phyloP scores from a whole-genome alignment of 2,113 vertebrate species.

The Crocuta crocuta region DNA sequence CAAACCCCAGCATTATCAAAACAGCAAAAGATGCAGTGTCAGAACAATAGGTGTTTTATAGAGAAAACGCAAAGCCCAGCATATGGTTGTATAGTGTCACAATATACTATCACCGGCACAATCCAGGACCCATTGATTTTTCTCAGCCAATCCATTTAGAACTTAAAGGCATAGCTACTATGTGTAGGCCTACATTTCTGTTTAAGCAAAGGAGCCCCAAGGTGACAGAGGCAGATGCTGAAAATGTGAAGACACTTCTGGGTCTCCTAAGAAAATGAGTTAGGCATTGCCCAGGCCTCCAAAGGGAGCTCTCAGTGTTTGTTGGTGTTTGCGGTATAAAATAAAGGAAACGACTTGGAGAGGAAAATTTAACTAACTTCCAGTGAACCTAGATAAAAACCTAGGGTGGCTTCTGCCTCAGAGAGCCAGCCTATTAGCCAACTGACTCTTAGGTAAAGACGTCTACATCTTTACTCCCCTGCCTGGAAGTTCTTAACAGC shows the following conservation, averaged over 20 bases:
- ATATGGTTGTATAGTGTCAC: background rate
- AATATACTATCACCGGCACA: constrained; percentile 12
- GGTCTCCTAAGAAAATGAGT: constrained; percentile 41
- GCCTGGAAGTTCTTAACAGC: background rate
- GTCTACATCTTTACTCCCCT: background rate
- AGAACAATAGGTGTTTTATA: constrained; percentile 32
- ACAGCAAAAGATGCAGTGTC: background rate
- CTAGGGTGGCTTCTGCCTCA: background rate
- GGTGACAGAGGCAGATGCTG: background rate
- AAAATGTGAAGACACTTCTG: constrained; percentile 1
- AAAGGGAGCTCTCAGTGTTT: background rate
- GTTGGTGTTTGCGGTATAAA: background rate
- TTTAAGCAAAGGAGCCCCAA: constrained; percentile 15
- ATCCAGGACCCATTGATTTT: constrained; percentile 21
- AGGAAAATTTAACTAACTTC: constrained; percentile 38
- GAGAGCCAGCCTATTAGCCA: background rate
- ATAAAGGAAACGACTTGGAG: background rate
- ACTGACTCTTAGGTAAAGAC: background rate
- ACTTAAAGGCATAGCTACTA: background rate
- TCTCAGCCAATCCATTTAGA: background rate
- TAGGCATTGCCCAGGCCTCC: background rate
- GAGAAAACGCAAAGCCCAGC: constrained; percentile 37
- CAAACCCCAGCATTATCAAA: constrained; percentile 50
- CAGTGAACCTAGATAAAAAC: background rate
- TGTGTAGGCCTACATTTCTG: background rate